Evolutionary conservation across 2,888 invertebrate genomes (phyloP), one percentile per base, ranked within the genome.

Genomic region (Trissolcus japonicus): DNA sequence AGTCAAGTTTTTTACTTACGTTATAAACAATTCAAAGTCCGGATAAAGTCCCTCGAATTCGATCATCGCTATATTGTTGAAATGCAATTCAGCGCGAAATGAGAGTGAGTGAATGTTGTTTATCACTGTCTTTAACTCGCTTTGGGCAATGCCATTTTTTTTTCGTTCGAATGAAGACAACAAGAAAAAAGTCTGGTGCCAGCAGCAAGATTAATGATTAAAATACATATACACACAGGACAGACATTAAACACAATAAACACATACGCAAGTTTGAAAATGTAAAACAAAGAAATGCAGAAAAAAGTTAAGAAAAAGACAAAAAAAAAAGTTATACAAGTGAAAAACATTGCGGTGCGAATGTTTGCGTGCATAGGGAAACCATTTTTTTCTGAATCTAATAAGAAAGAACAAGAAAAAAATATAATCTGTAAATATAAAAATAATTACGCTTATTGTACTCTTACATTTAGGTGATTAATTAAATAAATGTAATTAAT

Each of bases 361-460:
- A 83, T 76, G 76, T 75, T 75, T 75, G 80, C 80, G 80, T 75
- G 72, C 77, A 78, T 83, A 81, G 82, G 80, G 80, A 81, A 80
- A 35, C 35, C 35, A 35, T 81, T 81, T 82, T 82, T 81, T 80
- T 82, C 82, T 81, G 80, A 83, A 84, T 82, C 81, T 83, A 82
- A 81, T 81, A 82, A 84, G 79, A 80, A 82, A 82, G 79, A 81
- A 77, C 80, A 85, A 71, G 71, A 71, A 66, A 74, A 82, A 83
- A 83, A 82, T 82, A 86, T 84, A 85, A 86, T 84, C 86, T 86
- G 86, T 86, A 86, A 82, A 86, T 86, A 86, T 86, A 88, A 86
- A 88, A 86, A 88, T 88, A 88, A 88, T 88, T 88, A 88, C 88
- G 88, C 88, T 88, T 88, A 88, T 82, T 88, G 87, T 88, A 88